Base-by-base conservation (phyloP, 2,888 invertebrate species). In the Linnaemya tessellans region DNA sequence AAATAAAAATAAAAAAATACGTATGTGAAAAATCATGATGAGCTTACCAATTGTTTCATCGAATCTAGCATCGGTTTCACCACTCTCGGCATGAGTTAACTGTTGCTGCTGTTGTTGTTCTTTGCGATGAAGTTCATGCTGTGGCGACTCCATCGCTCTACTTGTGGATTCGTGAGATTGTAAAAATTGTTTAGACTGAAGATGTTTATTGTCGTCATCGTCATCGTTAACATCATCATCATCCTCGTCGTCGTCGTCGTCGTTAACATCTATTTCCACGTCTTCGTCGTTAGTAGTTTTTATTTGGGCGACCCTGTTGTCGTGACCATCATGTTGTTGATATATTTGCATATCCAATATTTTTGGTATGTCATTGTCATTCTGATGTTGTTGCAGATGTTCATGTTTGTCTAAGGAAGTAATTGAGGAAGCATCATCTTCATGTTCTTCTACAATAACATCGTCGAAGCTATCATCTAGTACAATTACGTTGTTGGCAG, bases 401-500 rank as follows among this genome's bases (percentile, higher is more conserved):
- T 10, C 68, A 38, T 60, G 73, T 62, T 58, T 80, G 3, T 80
- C 80, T 15, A 80, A 20, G 20, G 60, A 80, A 25, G 67, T 49
- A 20, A 80, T 58, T 20, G 73, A 67, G 18, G 80, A 60, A 38
- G 30, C 22, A 30, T 86, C 86, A 22, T 87, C 87, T 46, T 87
- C 87, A 20, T 87, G 87, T 68, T 87, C 89, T 87, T 89, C 86
- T 83, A 91, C 88, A n/a, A 90, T 89, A 18, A 89, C 89, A 78
- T 91, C 89, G 9, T 90, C 91, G 30, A 89, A 88, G 49, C 86
- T 73, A 41, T 88, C 88, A 80, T 89, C 88, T 20, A 87, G 84
- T 68, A 90, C 88, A 41, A 88, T 88, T 22, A 58, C 87, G 65
- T 80, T 85, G 35, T 46, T 70, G 46, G 51, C 62, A 30, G 70